Evolutionary conservation across 1,140 invertebrate genomes (phyloP).

Genomic region (Aradophagus sp.): DNA sequence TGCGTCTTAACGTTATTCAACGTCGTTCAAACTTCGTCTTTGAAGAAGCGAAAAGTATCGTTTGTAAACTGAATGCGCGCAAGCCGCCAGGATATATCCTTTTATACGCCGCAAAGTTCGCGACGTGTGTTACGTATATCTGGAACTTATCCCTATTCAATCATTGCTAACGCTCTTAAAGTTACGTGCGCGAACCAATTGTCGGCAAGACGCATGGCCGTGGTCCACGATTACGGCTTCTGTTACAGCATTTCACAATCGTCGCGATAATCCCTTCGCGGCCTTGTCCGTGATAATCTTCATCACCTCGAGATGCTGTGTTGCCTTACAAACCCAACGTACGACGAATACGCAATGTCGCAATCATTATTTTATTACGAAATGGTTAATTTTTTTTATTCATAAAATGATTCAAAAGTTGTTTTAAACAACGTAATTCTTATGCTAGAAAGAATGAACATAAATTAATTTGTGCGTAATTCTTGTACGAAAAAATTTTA

Average conservation of each 20-base stretch:
- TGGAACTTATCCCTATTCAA: constrained; percentile 13
- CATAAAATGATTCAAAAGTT: too few relatives aligned
- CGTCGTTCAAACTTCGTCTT: constrained; percentile 1
- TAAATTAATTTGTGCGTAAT: too few relatives aligned
- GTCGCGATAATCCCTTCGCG: constrained; percentile 48
- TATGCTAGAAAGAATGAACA: too few relatives aligned
- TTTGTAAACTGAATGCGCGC: neutral
- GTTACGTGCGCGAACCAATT: constrained; percentile 4
- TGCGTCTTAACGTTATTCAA: too few relatives aligned
- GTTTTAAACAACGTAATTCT: too few relatives aligned
- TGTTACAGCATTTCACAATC: constrained; percentile 59
- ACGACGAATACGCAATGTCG: too few relatives aligned
- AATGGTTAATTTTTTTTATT: too few relatives aligned
- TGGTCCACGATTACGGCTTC: constrained; percentile 43
- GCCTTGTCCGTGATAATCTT: constrained; percentile 41
- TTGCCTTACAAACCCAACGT: constrained; percentile 24
- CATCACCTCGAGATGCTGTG: constrained; percentile 21
- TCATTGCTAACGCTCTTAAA: constrained; percentile 6
- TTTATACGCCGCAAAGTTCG: constrained; percentile 8
- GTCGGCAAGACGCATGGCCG: constrained; percentile 18
- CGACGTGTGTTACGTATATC: constrained; percentile 2
- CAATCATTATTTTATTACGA: constrained; percentile 32
- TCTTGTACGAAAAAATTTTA: too few relatives aligned
- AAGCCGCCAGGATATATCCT: neutral
- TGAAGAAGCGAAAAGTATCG: constrained; percentile 2